phyloP scores from a whole-genome alignment of 2,888 invertebrate genomes.

The Parnassius orleans region DNA sequence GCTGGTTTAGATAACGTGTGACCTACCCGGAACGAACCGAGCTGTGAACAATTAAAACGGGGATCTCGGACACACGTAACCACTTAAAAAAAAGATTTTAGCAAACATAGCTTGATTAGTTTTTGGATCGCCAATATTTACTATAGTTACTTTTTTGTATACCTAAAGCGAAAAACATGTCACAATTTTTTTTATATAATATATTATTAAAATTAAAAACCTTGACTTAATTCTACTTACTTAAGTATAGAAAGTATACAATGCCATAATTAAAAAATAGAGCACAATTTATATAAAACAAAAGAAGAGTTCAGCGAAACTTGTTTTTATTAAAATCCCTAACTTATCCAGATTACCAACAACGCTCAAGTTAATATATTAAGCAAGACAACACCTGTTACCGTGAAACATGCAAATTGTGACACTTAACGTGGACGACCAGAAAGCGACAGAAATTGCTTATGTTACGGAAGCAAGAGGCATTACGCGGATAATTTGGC shows the following conservation, averaged over 20 bases:
- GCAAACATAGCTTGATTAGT: slow-evolving; percentile 25
- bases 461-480: slow-evolving; percentile 37
- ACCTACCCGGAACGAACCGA: slow-evolving; percentile 67
- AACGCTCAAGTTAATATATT: slow-evolving; percentile 14
- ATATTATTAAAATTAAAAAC: no score
- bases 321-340: slow-evolving; percentile 23
- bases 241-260: no score
- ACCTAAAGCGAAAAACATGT: no score
- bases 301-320: not conserved
- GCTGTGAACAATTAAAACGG: slow-evolving; percentile 56
- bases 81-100: slow-evolving; percentile 34
- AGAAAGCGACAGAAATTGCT: slow-evolving; percentile 36
- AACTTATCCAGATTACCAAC: slow-evolving; percentile 19
- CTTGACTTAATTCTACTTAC: no score
- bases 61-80: slow-evolving; percentile 42
- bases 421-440: slow-evolving; percentile 37
- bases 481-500: slow-evolving; percentile 48
- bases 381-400: slow-evolving; percentile 36
- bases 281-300: not conserved
- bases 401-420: slow-evolving; percentile 41
- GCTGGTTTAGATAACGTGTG: slow-evolving; percentile 77
- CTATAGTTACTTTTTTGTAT: no score
- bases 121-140: not conserved
- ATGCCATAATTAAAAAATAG: no score
- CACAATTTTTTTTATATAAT: no score